A percentile compares a stretch with the other conserved stretches of the same genome.
Evolutionary conservation across 2,113 vertebrate species (phyloP).

Genomic region (Bostrychus sinensis): DNA sequence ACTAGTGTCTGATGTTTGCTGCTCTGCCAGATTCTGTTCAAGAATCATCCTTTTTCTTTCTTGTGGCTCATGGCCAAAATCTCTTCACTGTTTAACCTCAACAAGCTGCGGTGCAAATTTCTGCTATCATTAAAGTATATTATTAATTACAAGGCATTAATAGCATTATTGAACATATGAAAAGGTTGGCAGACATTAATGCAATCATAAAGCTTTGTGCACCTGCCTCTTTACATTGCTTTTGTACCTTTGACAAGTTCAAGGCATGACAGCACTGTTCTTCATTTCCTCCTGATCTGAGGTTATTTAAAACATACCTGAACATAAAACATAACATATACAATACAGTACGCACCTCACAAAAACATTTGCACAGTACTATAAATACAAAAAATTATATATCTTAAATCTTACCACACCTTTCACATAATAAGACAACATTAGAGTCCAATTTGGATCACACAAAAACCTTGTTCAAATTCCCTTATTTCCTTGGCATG

Average conservation of each 20-base stretch:
- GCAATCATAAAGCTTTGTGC: not conserved
- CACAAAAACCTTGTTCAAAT: not conserved
- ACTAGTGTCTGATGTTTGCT: not conserved
- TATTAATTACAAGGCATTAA: not conserved
- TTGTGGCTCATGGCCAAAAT: not conserved
- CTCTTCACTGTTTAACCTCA: no score
- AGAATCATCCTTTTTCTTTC: not conserved
- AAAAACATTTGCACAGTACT: no score
- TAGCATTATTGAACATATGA: not conserved
- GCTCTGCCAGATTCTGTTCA: constrained; percentile 3
- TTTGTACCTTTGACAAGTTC: not conserved
- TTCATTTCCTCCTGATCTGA: not conserved
- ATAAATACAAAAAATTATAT: no score
- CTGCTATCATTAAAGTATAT: no score
- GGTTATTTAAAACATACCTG: not conserved
- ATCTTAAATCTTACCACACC: not conserved
- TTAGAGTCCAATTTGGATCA: not conserved
- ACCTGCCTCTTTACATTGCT: not conserved
- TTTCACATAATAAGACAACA: not conserved
- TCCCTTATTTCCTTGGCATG: not conserved
- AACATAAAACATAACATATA: not conserved
- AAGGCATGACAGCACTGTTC: not conserved
- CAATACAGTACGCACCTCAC: no score
- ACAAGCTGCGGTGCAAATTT: no score
- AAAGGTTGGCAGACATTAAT: not conserved